Conservation (phyloP, 2,797 vertebrate genomes). For the Poeciliopsis gracilis region DNA sequence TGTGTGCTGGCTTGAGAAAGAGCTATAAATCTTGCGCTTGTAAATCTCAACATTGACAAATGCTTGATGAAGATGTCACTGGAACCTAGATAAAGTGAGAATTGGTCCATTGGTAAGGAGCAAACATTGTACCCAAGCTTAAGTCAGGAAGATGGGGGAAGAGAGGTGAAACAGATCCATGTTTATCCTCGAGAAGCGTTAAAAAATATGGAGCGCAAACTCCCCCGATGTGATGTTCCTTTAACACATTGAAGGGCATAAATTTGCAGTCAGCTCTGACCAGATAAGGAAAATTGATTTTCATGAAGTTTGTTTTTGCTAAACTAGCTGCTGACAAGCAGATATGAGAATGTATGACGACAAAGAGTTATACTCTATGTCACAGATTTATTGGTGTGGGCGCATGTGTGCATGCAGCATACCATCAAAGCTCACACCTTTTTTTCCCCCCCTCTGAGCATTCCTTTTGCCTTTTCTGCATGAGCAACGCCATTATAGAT, state of each 20-base stretch:
- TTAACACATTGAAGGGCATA: conserved; percentile 24
- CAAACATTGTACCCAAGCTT: conserved; percentile 60
- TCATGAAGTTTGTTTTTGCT: conserved; percentile 31
- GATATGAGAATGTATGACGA: conserved; percentile 23
- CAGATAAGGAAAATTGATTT: conserved; percentile 40
- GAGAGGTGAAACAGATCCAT: conserved; percentile 52
- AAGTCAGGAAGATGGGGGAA: conserved; percentile 45
- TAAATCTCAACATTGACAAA: conserved; percentile 85
- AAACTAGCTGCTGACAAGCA: conserved; percentile 31
- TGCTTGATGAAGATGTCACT: conserved; percentile 84
- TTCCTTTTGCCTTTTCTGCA: conserved; percentile 35
- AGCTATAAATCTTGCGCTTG: conserved; percentile 75
- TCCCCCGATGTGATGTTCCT: conserved; percentile 8
- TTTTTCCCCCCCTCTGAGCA: conserved; percentile 28
- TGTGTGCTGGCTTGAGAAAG: conserved; percentile 18
- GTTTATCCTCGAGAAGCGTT: conserved; percentile 57
- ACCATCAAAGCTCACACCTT: conserved; percentile 31
- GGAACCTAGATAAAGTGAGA: conserved; percentile 79
- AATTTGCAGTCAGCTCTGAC: conserved; percentile 36
- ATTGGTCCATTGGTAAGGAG: conserved; percentile 63
- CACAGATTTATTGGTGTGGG: conserved; percentile 6
- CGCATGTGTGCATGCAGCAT: conserved; percentile 11
- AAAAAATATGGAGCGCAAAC: conserved; percentile 34
- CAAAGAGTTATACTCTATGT: conserved; percentile 8
- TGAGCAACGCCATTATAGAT: conserved; percentile 49